Base-by-base conservation (phyloP, 2,888 invertebrate genomes). In the Argynnis bischoffii region DNA sequence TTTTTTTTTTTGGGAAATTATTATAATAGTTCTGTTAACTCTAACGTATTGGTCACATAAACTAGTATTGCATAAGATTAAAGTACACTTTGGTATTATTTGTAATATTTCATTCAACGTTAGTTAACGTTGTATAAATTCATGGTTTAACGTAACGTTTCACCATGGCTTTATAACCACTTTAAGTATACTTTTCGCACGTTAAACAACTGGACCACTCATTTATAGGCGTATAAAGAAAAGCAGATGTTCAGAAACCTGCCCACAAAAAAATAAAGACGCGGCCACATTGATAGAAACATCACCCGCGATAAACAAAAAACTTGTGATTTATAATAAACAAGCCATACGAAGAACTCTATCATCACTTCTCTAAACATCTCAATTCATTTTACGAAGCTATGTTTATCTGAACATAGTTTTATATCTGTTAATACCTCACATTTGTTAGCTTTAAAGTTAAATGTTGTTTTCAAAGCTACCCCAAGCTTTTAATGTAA, bases 381-480 rank as follows among this genome's bases (percentile, higher is more conserved):
- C 57, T 66, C 64, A 47, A 59, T 66, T 50, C 67, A 71, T 63
- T 71, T 73, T 66, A 73, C 71, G 69, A 64, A 21, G 46, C 60
- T 59, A 18, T 66, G 63, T 72, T 69, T 70, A 70, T 61, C 54
- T 56, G 48, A 59, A 47, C 56, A 55, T 21, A 55, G 46, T 69
- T 70, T 74, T 77, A 74, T 73, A 71, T 76, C 76, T 78, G 71
- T 76, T 72, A 75, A 74, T 75, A 73, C 67, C 75, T 74, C 72
- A 77, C 76, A 72, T 77, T 77, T 75, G 76, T 76, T 76, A 75
- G 78, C 78, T 81, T 84, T 67, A 79, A 85, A 78, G 75, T 48
- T 13, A 48, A 59, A 31, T 31, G 48, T 41, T 41, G 11, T 41
- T 41, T 11, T 41, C 11, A 41, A 35, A 41, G 14, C 16, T 26